Conservation (phyloP, 2,113 vertebrate genomes). For the Tretioscincus oriximinensis region DNA sequence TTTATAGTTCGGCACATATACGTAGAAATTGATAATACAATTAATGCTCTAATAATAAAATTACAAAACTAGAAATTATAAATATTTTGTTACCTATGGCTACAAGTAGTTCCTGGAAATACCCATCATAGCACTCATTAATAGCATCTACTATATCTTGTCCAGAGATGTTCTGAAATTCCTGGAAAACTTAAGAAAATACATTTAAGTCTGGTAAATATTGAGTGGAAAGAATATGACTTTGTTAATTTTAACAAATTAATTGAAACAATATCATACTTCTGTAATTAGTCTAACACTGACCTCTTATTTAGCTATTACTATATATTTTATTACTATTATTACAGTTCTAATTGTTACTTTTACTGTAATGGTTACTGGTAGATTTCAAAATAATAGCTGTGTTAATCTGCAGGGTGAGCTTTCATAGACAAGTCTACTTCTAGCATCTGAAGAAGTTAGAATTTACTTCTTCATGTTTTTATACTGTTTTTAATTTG, state of each 20-base stretch:
- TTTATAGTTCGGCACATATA: background rate
- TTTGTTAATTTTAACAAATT: background rate
- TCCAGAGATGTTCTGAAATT: constrained; percentile 79
- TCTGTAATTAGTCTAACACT: background rate
- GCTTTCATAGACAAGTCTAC: too few relatives aligned
- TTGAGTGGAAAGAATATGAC: too few relatives aligned
- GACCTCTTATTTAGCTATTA: too few relatives aligned
- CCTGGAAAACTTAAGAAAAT: constrained; percentile 75
- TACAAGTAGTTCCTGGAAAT: constrained; percentile 75
- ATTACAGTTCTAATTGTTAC: too few relatives aligned
- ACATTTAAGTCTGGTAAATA: background rate
- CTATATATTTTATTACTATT: too few relatives aligned
- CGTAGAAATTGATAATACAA: background rate
- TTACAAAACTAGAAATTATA: background rate
- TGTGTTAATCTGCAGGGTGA: background rate
- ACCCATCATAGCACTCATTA: constrained; percentile 76
- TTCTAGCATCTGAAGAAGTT: too few relatives aligned
- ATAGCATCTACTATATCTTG: constrained; percentile 77
- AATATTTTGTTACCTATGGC: constrained; percentile 71
- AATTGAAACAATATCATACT: background rate
- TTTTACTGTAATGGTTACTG: background rate
- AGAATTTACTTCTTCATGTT: too few relatives aligned
- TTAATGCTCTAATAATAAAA: background rate
- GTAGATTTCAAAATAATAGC: too few relatives aligned
- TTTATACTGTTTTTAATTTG: too few relatives aligned